These are phyloP conservation scores for Cetoscarus ocellatus DNA, from an alignment of 2,797 vertebrate species.

Conservation along the genomic window DNA sequence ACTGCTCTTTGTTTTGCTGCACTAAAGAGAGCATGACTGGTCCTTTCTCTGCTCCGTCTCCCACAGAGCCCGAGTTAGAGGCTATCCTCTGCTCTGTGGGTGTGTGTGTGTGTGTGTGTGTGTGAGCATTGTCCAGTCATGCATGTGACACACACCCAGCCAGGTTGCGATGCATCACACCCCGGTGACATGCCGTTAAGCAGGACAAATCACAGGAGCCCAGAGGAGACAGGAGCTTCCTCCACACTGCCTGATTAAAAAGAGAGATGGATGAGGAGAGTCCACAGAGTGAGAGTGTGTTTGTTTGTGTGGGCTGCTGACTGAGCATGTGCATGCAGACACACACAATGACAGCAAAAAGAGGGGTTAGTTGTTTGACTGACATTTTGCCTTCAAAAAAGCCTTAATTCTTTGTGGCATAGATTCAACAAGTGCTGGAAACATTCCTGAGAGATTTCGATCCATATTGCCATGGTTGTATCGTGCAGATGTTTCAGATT, in stretches of 20 bases:
- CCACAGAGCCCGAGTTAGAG: conserved; percentile 49
- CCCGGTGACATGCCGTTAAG: conserved; percentile 67
- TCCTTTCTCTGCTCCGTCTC: conserved; percentile 59
- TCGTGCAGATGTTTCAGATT: no score
- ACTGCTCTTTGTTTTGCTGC: conserved; percentile 68
- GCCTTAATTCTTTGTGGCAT: no score
- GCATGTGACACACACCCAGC: conserved; percentile 36
- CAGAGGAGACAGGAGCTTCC: conserved; percentile 44
- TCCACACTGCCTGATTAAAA: conserved; percentile 70
- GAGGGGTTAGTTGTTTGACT: conserved; percentile 1
- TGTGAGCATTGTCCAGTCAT: conserved; percentile 24
- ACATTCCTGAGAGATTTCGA: no score
- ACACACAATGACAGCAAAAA: not conserved
- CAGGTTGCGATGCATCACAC: conserved; percentile 68
- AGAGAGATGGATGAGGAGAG: conserved; percentile 58
- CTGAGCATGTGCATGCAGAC: conserved; percentile 10
- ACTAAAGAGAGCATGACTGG: conserved; percentile 51
- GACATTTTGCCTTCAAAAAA: no score
- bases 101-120: conserved; percentile 8
- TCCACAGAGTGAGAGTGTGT: conserved; percentile 19
- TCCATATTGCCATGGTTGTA: no score
- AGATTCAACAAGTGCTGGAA: no score
- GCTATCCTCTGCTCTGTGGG: conserved; percentile 19
- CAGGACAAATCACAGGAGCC: conserved; percentile 72
- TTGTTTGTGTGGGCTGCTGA: conserved; percentile 32